phyloP scores from a whole-genome alignment of 2,888 invertebrate species.

The Buathra laborator region DNA sequence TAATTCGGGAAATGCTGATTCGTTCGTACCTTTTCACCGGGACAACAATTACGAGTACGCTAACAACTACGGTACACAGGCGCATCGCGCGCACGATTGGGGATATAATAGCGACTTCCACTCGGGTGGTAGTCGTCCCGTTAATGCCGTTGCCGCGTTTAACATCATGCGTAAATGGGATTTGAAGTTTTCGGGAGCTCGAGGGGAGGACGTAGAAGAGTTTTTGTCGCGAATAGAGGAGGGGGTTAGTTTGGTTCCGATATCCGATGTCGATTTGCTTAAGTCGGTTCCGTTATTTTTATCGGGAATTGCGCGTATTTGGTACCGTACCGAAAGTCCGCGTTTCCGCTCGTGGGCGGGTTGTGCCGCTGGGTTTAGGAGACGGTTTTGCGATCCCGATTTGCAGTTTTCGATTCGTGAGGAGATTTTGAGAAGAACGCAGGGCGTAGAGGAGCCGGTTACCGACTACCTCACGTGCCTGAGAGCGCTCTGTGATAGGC shows the following conservation, averaged over 20 bases:
- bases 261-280: background rate
- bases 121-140: no score
- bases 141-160: background rate
- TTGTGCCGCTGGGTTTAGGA: background rate
- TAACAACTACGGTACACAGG: no score
- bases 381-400: background rate
- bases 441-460: constrained; percentile 5
- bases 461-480: constrained; percentile 7
- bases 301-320: background rate
- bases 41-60: no score
- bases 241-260: background rate
- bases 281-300: background rate
- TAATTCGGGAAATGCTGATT: no score
- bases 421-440: constrained; percentile 1
- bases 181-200: background rate
- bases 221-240: constrained; percentile 4
- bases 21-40: no score
- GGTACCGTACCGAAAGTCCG: background rate
- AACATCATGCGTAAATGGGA: constrained; percentile 7
- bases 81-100: no score
- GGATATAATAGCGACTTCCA: no score
- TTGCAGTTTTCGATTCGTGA: constrained; percentile 1
- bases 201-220: background rate
- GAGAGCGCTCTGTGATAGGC: constrained; percentile 6
- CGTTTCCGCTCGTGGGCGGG: background rate